phyloP scores from a whole-genome alignment of 2,113 vertebrate species.

The human (Homo sapiens) region GRCh38 chr9:37336501-37337000 shows the following conservation, averaged over 20 bases:
- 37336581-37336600: slow-evolving; percentile 69
- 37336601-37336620: slow-evolving; percentile 54
- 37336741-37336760: slow-evolving; percentile 47
- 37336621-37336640: slow-evolving; percentile 51
- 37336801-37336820: slow-evolving; percentile 33
- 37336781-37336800: slow-evolving; percentile 61
- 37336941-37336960: slow-evolving; percentile 89
- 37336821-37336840: slow-evolving; percentile 58
- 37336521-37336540: slow-evolving; percentile 69
- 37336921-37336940: slow-evolving; percentile 89
- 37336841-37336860: slow-evolving; percentile 81
- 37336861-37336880: slow-evolving; percentile 82
- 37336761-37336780: slow-evolving; percentile 74
- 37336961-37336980: slow-evolving; percentile 87
- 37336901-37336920: slow-evolving; percentile 86
- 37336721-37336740: background rate
- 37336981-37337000: slow-evolving; percentile 89
- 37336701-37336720: background rate
- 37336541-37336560: slow-evolving; percentile 77
- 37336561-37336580: slow-evolving; percentile 47
- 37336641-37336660: slow-evolving; percentile 66
- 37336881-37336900: slow-evolving; percentile 87
- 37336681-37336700: slow-evolving; percentile 14
- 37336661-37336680: slow-evolving; percentile 62
- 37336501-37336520: slow-evolving; percentile 25